phyloP scores from a whole-genome alignment of 2,888 invertebrate species.

The Apotomis turbidana region DNA sequence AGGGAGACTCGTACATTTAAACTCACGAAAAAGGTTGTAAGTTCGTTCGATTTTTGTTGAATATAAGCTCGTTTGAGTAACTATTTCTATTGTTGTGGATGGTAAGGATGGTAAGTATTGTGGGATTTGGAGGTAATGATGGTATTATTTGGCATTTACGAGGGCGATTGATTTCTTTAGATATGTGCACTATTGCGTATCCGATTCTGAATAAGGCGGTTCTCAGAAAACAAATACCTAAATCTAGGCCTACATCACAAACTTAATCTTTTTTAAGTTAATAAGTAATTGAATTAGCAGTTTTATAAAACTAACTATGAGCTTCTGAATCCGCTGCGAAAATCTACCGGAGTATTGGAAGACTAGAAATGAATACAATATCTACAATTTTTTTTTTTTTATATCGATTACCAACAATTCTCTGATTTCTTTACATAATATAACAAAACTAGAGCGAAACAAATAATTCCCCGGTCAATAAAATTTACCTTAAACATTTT shows the following conservation, averaged over 20 bases:
- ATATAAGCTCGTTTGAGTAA: constrained; percentile 20
- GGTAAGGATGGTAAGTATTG: constrained; percentile 26
- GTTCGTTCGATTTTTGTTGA: constrained; percentile 22
- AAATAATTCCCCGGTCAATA: neutral
- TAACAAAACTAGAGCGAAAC: neutral
- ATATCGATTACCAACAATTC: no score
- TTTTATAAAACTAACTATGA: no score
- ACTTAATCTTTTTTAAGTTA: no score
- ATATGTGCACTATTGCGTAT: neutral
- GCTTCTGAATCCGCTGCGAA: no score
- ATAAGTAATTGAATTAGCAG: no score
- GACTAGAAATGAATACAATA: no score
- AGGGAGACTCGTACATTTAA: constrained; percentile 34
- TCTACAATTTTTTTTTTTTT: no score
- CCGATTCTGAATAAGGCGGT: neutral
- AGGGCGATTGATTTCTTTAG: neutral
- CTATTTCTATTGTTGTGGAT: constrained; percentile 14
- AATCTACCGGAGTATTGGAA: no score
- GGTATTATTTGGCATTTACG: constrained; percentile 36
- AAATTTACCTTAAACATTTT: neutral
- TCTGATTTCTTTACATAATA: neutral
- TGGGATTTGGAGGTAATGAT: constrained; percentile 36
- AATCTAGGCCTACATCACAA: no score
- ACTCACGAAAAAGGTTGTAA: constrained; percentile 17
- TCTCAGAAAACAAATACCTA: neutral